A percentile compares a stretch with the other conserved stretches of the same genome.
Conservation (phyloP, 2,113 vertebrate genomes). For the Pongo pygmaeus region DNA sequence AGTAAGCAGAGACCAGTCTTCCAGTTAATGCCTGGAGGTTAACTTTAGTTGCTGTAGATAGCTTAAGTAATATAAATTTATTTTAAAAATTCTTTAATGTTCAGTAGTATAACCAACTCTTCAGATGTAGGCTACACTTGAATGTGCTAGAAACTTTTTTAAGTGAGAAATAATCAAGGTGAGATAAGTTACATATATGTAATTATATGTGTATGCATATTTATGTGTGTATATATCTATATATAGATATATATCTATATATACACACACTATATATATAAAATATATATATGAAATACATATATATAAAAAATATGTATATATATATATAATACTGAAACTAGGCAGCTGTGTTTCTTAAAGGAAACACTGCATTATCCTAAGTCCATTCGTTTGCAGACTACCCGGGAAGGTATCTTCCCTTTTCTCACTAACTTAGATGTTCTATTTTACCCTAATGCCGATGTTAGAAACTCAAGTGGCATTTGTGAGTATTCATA, state of each 20-base stretch:
- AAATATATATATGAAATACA: background rate
- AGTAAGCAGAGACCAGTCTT: background rate
- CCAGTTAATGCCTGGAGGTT: background rate
- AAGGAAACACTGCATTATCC: background rate
- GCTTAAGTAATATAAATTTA: constrained; percentile 25
- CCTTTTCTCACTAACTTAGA: constrained; percentile 35
- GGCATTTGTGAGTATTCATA: constrained; percentile 62
- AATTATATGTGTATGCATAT: background rate
- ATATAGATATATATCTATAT: background rate
- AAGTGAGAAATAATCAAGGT: background rate
- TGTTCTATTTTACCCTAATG: constrained; percentile 18
- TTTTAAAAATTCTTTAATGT: constrained; percentile 4
- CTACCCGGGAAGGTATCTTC: background rate
- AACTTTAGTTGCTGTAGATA: background rate
- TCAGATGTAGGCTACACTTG: background rate
- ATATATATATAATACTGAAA: background rate
- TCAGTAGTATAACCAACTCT: background rate
- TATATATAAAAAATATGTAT: background rate
- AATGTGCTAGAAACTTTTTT: background rate
- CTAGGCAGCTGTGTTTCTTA: background rate
- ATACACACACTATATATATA: background rate
- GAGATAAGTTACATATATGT: background rate
- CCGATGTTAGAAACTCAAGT: constrained; percentile 61
- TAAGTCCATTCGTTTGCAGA: background rate
- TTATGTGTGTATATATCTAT: background rate